A percentile compares a stretch with the other conserved stretches of the same genome.
phyloP scores from a whole-genome alignment of 2,113 vertebrate genomes.

The Globicephala melas region DNA sequence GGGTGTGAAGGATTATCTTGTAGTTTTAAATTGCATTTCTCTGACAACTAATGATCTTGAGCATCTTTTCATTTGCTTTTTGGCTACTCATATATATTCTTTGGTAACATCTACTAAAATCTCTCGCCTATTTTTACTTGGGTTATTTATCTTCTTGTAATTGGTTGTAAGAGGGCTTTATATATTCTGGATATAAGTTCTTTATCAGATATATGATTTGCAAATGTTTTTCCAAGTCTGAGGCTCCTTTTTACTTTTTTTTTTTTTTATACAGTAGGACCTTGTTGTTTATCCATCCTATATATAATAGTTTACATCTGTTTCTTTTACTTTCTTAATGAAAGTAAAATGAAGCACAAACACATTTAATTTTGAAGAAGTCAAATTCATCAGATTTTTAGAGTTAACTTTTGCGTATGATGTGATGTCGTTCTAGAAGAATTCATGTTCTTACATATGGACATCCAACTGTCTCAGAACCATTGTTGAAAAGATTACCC shows the following conservation, averaged over 20 bases:
- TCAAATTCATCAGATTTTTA: too few relatives aligned
- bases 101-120: not conserved
- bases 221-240: not conserved
- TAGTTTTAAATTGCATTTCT: not conserved
- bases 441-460: too few relatives aligned
- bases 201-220: not conserved
- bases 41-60: not conserved
- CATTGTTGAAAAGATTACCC: too few relatives aligned
- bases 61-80: not conserved
- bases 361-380: too few relatives aligned
- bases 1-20: not conserved
- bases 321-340: too few relatives aligned
- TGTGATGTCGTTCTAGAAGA: too few relatives aligned
- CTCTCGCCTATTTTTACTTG: not conserved
- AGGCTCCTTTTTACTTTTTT: not conserved
- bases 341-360: too few relatives aligned
- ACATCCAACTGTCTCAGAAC: too few relatives aligned
- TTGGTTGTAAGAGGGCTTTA: not conserved
- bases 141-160: not conserved
- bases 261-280: too few relatives aligned
- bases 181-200: not conserved
- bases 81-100: not conserved
- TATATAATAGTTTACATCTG: too few relatives aligned
- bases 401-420: too few relatives aligned
- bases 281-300: too few relatives aligned